Base-by-base conservation (phyloP, 2,888 invertebrate species). In the Drosophila setosimentum region DNA sequence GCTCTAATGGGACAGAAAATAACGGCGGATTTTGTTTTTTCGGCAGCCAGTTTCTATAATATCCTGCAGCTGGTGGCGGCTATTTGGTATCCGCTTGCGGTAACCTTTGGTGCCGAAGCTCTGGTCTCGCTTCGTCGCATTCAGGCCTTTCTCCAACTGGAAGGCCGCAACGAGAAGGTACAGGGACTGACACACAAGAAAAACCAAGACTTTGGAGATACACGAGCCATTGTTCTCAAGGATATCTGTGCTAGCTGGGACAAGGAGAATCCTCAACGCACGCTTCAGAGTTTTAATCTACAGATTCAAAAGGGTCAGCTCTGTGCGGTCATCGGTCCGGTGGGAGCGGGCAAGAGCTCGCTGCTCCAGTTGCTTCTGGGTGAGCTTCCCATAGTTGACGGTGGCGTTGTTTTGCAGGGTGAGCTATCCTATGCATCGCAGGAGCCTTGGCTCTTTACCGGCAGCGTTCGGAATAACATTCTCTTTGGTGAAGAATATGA, bases 281-380 rank as follows among this genome's bases (percentile, higher is more conserved):
- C 95, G 16, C 91, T 95, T 63, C 93, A 93, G 76, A 93, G 91
- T 78, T 93, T 96, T 13, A 95, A 94, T 80, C 84, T 96, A 16
- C 93, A 93, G 0, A 94, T 96, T 3, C 94, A 94, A 8, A 94
- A 94, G 73, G 95, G 95, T 27, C 95, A 95, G 86, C 94, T 97
- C 2, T 95, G 96, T 80, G 97, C 97, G 2, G 94, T 98, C 21
- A 96, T 98, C 69, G 98, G 98, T 13, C 96, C 97, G 0, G 98
- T 98, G 16, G 98, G 98, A 11, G 94, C 97, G 35, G 98, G 98
- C 89, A 98, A 95, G 93, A 94, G 94, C 62, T 94, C 94, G 0
- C 75, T 94, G 49, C 88, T 94, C n/a, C 94, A 94, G 82, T 91
- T 94, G 33, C 89, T 96, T 8, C 93, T 96, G 18, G 94, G 94